These are phyloP conservation scores for Channa maculata DNA, from an alignment of 2,113 vertebrate species.

Conservation along the genomic window DNA sequence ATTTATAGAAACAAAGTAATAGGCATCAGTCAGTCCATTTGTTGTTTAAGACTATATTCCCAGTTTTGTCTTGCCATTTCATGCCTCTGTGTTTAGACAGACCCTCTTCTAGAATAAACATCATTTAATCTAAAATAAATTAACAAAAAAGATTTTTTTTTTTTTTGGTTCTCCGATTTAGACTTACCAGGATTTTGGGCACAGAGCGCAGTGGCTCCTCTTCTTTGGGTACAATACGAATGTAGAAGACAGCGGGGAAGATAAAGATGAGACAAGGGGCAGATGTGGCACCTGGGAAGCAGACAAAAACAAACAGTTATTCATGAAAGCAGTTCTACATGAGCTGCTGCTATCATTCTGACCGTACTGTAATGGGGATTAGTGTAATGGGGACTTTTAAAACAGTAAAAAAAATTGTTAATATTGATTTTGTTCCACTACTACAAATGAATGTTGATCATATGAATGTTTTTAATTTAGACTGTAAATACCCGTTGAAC, in stretches of 20 bases:
- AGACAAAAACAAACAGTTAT: constrained; percentile 15
- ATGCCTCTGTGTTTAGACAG: too few species aligned
- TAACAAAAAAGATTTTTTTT: neutral
- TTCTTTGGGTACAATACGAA: constrained; percentile 95
- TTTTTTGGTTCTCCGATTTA: too few species aligned
- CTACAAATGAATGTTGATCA: neutral
- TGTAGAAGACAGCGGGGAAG: constrained; percentile 98
- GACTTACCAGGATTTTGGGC: constrained; percentile 91
- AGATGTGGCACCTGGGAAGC: constrained; percentile 91
- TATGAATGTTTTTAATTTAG: neutral
- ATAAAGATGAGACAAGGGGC: constrained; percentile 99
- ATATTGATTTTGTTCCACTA: neutral
- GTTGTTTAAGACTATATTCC: too few species aligned
- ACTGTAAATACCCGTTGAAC: neutral
- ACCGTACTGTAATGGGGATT: neutral
- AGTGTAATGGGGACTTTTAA: too few species aligned
- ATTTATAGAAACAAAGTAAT: neutral
- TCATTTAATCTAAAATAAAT: too few species aligned
- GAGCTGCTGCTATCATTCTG: neutral
- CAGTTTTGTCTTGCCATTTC: too few species aligned
- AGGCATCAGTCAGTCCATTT: neutral
- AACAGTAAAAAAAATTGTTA: neutral
- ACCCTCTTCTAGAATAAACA: too few species aligned
- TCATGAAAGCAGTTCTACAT: neutral
- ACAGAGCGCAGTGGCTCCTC: constrained; percentile 89